phyloP scores from a whole-genome alignment of 2,888 invertebrate species.

The Sesia apiformis region DNA sequence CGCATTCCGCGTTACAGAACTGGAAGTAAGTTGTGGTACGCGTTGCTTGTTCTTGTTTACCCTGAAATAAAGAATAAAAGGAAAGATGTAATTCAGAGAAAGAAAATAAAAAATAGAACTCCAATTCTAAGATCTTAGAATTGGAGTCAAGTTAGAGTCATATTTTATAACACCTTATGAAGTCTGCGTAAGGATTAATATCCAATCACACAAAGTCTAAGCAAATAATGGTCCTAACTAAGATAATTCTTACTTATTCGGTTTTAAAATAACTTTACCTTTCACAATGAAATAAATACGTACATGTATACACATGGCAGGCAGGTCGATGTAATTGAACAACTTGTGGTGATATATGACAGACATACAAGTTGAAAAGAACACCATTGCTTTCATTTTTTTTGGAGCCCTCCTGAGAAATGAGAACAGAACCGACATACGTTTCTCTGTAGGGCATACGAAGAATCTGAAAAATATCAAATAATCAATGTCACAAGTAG shows the following conservation, averaged over 20 bases:
- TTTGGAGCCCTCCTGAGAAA: conserved; percentile 96
- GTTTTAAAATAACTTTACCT: not conserved
- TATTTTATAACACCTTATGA: too few relatives aligned
- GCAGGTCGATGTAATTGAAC: conserved; percentile 96
- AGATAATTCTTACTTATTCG: too few relatives aligned
- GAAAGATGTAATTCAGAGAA: too few relatives aligned
- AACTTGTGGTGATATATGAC: conserved; percentile 97
- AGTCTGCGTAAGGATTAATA: too few relatives aligned
- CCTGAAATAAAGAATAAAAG: conserved; percentile 70
- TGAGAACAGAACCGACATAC: conserved; percentile 97
- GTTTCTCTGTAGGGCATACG: conserved; percentile 94
- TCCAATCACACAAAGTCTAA: too few relatives aligned
- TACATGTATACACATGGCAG: conserved; percentile 97
- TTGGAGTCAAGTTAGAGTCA: too few relatives aligned
- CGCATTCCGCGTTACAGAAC: conserved; percentile 95
- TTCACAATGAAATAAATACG: conserved; percentile 40
- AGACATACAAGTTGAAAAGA: conserved; percentile 97
- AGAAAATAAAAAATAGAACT: too few relatives aligned
- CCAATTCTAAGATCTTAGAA: too few relatives aligned
- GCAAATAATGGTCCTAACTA: too few relatives aligned
- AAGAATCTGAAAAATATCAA: conserved; percentile 80
- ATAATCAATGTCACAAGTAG: not conserved
- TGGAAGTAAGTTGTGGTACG: conserved; percentile 98
- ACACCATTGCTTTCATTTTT: conserved; percentile 95
- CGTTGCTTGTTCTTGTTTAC: conserved; percentile 98